Base-by-base conservation (phyloP, 1,140 invertebrate genomes). In the Scaptomyza montana region DNA sequence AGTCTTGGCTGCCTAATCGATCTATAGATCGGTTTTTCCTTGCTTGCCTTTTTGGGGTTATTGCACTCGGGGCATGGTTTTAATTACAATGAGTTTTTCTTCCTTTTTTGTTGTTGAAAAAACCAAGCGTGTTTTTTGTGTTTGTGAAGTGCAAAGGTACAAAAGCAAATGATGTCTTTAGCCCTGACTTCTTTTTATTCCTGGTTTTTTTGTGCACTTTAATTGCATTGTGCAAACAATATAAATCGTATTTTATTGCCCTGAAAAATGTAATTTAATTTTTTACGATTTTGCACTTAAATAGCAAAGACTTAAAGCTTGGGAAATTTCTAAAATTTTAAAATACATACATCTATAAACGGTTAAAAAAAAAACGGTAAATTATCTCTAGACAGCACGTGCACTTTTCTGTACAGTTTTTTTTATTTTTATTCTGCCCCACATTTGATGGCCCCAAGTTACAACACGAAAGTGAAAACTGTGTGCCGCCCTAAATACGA, bases 81-180 rank as follows among this genome's bases (percentile, higher is more conserved):
- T 64, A 64, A 74, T 74, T 74, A 63, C 54, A 41, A 46, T 45
- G 39, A 8, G 33, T 63, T 71, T 77, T 79, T 63, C 55, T 61
- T 70, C 68, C 75, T 86, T 78, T 78, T 75, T 41, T 71, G 30
- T 47, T 50, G 61, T 72, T 63, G 28, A 6, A 86, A 85, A 81
- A 85, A 51, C 57, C 77, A 77, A 84, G 63, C n/a, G 72, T 71
- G 74, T 84, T 84, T 82, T 79, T 56, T 60, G 49, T 74, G 70
- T 81, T 74, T 82, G 55, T 77, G 47, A 64, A 53, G 71, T 78
- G 70, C 77, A 74, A 79, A 69, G 73, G 64, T 45, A 81, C 78
- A 81, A 87, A 89, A 89, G 84, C 76, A 89, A 89, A 89, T 90
- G 74, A 90, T 82, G 86, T 89, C 85, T 80, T 89, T 89, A 89